Evolutionary conservation across 2,888 invertebrate species (phyloP).

Genomic region (Monochamus alternatus): DNA sequence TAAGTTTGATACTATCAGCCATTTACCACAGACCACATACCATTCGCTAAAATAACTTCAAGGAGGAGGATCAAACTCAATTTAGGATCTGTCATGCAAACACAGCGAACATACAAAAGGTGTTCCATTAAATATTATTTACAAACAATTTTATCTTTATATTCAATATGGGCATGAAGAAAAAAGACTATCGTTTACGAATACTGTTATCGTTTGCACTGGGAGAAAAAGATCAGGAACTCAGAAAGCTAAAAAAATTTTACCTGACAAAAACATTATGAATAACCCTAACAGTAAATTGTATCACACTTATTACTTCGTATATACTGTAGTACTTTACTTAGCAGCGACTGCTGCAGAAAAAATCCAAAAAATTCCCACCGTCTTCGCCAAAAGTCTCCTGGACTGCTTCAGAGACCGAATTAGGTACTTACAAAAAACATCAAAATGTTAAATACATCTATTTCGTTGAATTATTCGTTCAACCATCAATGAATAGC

Average conservation of each 20-base stretch:
- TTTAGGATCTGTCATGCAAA: no score
- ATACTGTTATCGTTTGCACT: no score
- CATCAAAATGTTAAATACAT: slow-evolving; percentile 6
- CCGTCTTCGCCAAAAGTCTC: not conserved
- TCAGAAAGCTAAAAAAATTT: slow-evolving; percentile 8
- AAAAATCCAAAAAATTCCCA: not conserved
- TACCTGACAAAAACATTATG: not conserved
- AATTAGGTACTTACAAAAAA: slow-evolving; percentile 5
- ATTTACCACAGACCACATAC: no score
- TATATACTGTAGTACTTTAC: slow-evolving; percentile 6
- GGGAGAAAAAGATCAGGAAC: not conserved
- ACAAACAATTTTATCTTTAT: no score
- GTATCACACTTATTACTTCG: slow-evolving; percentile 32
- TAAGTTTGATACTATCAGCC: no score
- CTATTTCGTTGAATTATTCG: not conserved
- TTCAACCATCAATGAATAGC: slow-evolving; percentile 5
- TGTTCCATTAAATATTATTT: no score
- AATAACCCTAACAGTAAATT: slow-evolving; percentile 9
- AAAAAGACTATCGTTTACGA: no score
- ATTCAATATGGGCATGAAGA: no score
- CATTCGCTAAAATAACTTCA: no score
- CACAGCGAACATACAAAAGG: no score
- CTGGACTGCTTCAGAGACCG: not conserved
- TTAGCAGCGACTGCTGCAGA: not conserved
- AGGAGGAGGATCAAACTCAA: no score